Base-by-base conservation (phyloP, 2,797 vertebrate genomes). In the Capromys pilorides region DNA sequence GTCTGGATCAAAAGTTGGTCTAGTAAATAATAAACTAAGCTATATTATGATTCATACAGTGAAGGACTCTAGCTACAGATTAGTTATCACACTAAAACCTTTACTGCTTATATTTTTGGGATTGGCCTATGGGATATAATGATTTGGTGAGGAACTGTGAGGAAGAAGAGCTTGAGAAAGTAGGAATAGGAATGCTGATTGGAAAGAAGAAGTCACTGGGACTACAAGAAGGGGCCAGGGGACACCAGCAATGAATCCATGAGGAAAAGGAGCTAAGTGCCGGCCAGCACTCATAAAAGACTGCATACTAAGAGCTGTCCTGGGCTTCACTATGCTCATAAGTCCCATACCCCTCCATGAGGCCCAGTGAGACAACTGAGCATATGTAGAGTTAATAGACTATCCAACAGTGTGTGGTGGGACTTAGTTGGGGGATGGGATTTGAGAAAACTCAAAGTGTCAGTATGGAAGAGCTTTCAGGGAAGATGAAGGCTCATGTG, bases 401-500 rank as follows among this genome's bases (percentile, higher is more conserved):
- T 57, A 10, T 57, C 41, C 16, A 28, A 33, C 61, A 88, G 45
- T 22, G 9, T 26, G n/a, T 3, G 39, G 14, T n/a, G 13, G 59
- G 31, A 13, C 12, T 28, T 31, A 12, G 57, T 18, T 82, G 6
- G 77, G 83, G 59, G 24, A 45, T 1, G 31, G 31, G 36, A 28
- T 1, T 18, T 67, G 26, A 62, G 21, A 71, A 66, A 75, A 18
- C 45, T 6, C 22, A 24, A 18, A 26, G 66, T 12, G 21, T 36
- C 1, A 1, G 31, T 4, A 19, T 39, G 33, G 61, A 61, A 84
- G 57, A 39, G 28, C 45, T 80, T 86, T 54, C 82, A 59, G 64
- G 57, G 22, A 62, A 21, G 0, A 0, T 3, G 54, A 51, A 28
- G 24, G 39, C 66, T 22, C 59, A 13, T 1, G 1, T 1, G 2